Base-by-base conservation (phyloP, 2,113 vertebrate species). In the Corvus moneduloides region DNA sequence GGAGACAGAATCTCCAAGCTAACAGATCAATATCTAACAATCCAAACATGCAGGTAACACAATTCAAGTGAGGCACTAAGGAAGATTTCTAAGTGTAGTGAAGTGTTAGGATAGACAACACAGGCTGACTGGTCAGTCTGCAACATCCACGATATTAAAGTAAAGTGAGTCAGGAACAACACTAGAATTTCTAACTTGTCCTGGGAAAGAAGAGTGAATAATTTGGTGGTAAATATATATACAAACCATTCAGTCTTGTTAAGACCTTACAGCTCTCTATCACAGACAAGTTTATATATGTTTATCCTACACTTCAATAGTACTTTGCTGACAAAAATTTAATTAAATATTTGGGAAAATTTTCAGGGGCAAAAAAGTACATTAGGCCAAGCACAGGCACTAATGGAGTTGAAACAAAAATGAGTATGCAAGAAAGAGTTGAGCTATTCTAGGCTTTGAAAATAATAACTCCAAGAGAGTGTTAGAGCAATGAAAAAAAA, bases 381-480 rank as follows among this genome's bases (percentile, higher is more conserved):
- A 22, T 73, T 21, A 16, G 4, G 14, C 26, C 3, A 2, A 87
- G n/a, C 26, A 18, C 11, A 89, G 12, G 14, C 23, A 74, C 23
- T 27, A 68, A 83, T 1, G 54, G 19, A 66, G 13, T 6, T 71
- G 51, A 89, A 77, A 54, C 3, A 71, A 75, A 84, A 71, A 58
- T 23, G 9, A 71, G 35, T 35, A 41, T 1, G 1, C 23, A 71
- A 75, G 24, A 64, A 80, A 67, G 21, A 77, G 44, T 1, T 48
- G 52, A 87, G 48, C 13, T 63, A 59, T 21, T n/a, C 41, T 22
- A 71, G 11, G 28, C 20, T 87, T 71, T 43, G n/a, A 56, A 89
- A 87, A 90, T 6, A 2, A 2, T 51, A 64, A 33, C 2, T 59
- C 22, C 4, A 2, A 1, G 0, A 51, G 20, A 48, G 7, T 24